Conservation (phyloP, 2,888 invertebrate genomes). For the Pheosia gnoma region DNA sequence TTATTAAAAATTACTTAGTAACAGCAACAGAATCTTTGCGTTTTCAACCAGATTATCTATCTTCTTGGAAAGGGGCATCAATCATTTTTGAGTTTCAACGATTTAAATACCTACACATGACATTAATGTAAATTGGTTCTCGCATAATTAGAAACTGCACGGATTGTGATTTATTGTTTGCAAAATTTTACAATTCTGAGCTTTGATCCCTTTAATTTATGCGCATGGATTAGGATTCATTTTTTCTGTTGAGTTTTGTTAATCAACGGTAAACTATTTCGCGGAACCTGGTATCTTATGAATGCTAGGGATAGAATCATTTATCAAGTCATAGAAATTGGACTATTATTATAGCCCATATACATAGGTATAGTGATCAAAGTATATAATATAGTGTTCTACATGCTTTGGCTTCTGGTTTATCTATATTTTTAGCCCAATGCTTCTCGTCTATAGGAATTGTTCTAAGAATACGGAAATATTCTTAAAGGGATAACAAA, state of each 20-base stretch:
- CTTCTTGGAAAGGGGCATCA: conserved; percentile 63
- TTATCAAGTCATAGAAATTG: background rate
- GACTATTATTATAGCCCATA: too few relatives aligned
- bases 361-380: too few relatives aligned
- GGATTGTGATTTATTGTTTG: conserved; percentile 66
- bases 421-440: too few relatives aligned
- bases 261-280: conserved; percentile 10
- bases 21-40: background rate
- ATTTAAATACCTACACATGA: conserved; percentile 53
- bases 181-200: conserved; percentile 35
- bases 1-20: background rate
- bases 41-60: conserved; percentile 28
- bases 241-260: conserved; percentile 11
- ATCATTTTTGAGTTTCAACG: conserved; percentile 62
- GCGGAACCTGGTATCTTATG: background rate
- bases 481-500: too few relatives aligned
- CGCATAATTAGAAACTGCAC: conserved; percentile 68
- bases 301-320: background rate
- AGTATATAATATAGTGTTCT: background rate
- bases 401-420: too few relatives aligned
- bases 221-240: conserved; percentile 11
- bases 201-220: conserved; percentile 24
- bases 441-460: too few relatives aligned
- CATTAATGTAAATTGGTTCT: conserved; percentile 67
- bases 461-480: too few relatives aligned